Conservation (phyloP, 64 coral and sea anemone species). For the Montipora capricornis region DNA sequence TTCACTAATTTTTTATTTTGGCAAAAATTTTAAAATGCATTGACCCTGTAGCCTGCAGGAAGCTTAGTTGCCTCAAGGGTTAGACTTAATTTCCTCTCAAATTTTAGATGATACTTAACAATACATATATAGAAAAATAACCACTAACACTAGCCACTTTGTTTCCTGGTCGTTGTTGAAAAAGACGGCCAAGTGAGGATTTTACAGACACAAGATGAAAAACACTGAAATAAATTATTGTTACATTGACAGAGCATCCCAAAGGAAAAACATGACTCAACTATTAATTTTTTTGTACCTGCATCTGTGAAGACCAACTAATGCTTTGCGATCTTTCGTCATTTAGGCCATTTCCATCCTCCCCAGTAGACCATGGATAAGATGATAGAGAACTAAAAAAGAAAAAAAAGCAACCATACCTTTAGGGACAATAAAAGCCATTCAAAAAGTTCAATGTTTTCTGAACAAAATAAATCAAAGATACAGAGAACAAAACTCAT, state of each 20-base stretch:
- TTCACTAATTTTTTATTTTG: too few species aligned
- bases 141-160: too few species aligned
- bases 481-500: neutral
- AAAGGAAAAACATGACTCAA: neutral
- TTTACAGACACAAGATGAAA: too few species aligned
- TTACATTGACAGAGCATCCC: neutral
- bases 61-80: too few species aligned
- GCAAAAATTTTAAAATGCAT: too few species aligned
- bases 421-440: neutral
- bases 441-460: neutral
- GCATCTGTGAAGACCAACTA: slow-evolving; percentile 93
- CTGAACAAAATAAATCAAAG: neutral
- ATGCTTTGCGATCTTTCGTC: slow-evolving; percentile 74
- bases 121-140: too few species aligned
- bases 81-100: too few species aligned
- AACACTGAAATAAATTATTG: too few species aligned
- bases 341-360: slow-evolving; percentile 67
- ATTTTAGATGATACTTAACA: too few species aligned
- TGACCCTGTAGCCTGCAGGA: too few species aligned
- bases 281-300: neutral
- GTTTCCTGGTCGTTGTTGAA: too few species aligned
- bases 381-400: slow-evolving; percentile 62
- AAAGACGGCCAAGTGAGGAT: too few species aligned
- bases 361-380: slow-evolving; percentile 97
- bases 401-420: neutral